These are phyloP conservation scores for Hydrotaea diabolus DNA, from an alignment of 2,888 invertebrate species.

Conservation along the genomic window DNA sequence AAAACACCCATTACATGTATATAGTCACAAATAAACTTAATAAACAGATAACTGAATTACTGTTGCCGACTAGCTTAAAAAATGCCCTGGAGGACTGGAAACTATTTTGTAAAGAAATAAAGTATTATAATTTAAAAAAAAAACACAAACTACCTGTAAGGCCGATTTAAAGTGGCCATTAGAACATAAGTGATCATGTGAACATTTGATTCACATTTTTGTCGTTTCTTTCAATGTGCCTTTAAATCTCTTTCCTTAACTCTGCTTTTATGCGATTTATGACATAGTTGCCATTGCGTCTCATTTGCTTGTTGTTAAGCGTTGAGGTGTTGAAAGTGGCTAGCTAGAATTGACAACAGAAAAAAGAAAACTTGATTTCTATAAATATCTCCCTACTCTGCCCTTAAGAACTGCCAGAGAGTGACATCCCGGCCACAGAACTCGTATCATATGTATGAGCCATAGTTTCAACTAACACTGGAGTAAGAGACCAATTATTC, in stretches of 20 bases:
- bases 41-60: too few relatives aligned
- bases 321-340: slow-evolving; percentile 4
- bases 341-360: background rate
- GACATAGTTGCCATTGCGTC: background rate
- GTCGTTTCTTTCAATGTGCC: background rate
- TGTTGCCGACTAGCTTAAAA: too few relatives aligned
- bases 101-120: too few relatives aligned
- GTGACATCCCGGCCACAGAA: background rate
- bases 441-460: background rate
- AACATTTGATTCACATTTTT: too few relatives aligned
- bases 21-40: too few relatives aligned
- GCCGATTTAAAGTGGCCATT: too few relatives aligned
- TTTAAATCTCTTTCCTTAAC: background rate
- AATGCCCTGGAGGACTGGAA: too few relatives aligned
- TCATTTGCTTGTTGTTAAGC: background rate
- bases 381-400: background rate
- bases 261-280: background rate
- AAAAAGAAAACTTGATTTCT: background rate
- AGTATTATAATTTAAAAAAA: too few relatives aligned
- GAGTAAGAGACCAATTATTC: background rate
- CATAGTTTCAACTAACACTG: background rate
- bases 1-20: too few relatives aligned
- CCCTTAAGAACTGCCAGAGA: background rate
- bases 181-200: too few relatives aligned
- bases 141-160: too few relatives aligned